phyloP scores from a whole-genome alignment of 1,140 invertebrate species.

The Mamestra configurata region DNA sequence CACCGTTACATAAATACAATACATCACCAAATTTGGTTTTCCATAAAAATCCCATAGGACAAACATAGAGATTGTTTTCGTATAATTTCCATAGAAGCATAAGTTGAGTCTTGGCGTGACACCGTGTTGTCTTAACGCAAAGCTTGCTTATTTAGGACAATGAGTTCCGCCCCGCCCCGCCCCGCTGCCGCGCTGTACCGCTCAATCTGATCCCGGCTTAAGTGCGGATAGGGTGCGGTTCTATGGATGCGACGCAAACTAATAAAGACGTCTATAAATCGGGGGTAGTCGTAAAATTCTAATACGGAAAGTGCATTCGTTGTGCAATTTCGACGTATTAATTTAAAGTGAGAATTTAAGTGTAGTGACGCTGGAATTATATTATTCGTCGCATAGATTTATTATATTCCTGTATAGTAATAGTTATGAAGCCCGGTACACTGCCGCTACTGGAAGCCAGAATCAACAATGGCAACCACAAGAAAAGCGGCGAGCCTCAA shows the following conservation, averaged over 20 bases:
- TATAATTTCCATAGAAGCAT: slow-evolving; percentile 43
- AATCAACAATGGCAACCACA: too few relatives aligned
- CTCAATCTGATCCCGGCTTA: slow-evolving; percentile 53
- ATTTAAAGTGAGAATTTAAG: background rate
- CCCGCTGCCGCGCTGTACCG: background rate
- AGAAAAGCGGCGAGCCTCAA: too few relatives aligned
- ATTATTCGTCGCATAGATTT: too few relatives aligned
- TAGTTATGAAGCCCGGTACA: too few relatives aligned
- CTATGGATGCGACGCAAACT: background rate
- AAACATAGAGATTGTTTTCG: slow-evolving; percentile 48
- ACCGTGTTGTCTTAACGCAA: slow-evolving; percentile 26
- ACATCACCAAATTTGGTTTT: background rate
- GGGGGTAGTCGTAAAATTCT: slow-evolving; percentile 1
- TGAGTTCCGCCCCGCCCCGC: slow-evolving; percentile 13
- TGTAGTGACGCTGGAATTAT: too few relatives aligned
- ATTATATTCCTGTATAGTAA: too few relatives aligned
- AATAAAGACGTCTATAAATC: slow-evolving; percentile 19
- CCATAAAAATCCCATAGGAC: slow-evolving; percentile 50
- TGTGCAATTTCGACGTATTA: background rate
- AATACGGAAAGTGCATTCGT: background rate
- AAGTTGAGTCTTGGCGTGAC: slow-evolving; percentile 25
- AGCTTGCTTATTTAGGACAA: slow-evolving; percentile 56
- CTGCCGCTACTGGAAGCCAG: too few relatives aligned
- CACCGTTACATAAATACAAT: slow-evolving; percentile 6
- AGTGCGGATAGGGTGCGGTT: slow-evolving; percentile 16